Evolutionary conservation across 2,113 vertebrate genomes (phyloP), one percentile per base, ranked within the genome.

Genomic region (Thermophis baileyi): DNA sequence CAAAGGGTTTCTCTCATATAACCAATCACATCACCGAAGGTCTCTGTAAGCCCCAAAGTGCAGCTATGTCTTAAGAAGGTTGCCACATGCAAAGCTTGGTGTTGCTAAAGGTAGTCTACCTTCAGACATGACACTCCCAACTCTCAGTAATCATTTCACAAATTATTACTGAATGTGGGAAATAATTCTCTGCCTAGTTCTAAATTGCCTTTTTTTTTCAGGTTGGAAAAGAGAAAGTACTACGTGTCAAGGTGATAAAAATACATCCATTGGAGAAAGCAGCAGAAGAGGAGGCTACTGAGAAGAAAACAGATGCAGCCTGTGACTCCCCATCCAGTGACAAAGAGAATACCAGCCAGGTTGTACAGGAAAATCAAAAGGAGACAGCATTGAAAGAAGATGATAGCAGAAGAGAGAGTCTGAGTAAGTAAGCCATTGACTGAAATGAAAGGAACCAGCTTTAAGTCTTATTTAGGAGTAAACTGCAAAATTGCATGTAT

Each of bases 301-400:
- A 99, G 95, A 99, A 99, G 97, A 99, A 99, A 95, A 97, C 99
- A 49, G 98, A 99, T 0, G 98, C 98, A 14, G 97, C 98, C 16
- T 99, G 99, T 50, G 99, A 99, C 96, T 99, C 99, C 89, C 99
- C 99, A 0, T 99, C 99, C 92, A 99, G 99, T 88, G 99, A 99
- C 97, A 99, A 99, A 95, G 99, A 99, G 94, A 99, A 99, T 14
- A 98, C 99, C 89, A 98, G 98, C 95, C 99, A 99, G 92, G 97
- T 95, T 2, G 96, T 96, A 63, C 97, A 98, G 96, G 99, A 99
- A 95, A 99, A 98, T 96, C 98, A 98, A 94, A 99, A 99, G 94
- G 99, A 99, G 94, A 93, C 96, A 35, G 12, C 95, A 16, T 91
- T 97, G 49, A 97, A 99, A 94, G 99, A 99, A 90, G 98, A 99